Evolutionary conservation across 2,888 invertebrate genomes (phyloP).

Genomic region (Zele albiditarsus): DNA sequence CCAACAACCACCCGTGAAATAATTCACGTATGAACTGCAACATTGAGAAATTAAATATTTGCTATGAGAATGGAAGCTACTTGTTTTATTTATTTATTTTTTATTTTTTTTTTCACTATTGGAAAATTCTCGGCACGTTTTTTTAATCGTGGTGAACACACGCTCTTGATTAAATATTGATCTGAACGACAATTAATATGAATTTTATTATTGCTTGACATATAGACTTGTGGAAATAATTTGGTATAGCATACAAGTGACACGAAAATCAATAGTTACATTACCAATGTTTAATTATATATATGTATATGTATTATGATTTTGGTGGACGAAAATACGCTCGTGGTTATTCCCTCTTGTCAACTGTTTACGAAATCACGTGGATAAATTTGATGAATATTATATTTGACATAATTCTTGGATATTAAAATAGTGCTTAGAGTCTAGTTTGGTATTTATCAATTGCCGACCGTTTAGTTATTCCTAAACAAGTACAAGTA

Average conservation of each 20-base stretch:
- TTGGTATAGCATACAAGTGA: not conserved
- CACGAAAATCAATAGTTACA: slow-evolving; percentile 18
- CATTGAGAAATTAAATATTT: not conserved
- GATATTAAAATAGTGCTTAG: slow-evolving; percentile 27
- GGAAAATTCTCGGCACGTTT: not conserved
- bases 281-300: not conserved
- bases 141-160: too few species aligned
- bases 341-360: slow-evolving; percentile 17
- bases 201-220: not conserved
- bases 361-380: slow-evolving; percentile 20
- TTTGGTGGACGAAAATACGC: slow-evolving; percentile 17
- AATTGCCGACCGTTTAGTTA: not conserved
- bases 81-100: too few species aligned
- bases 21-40: not conserved
- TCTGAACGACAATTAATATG: not conserved
- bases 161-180: not conserved
- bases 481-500: not conserved
- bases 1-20: slow-evolving; percentile 29
- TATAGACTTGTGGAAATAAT: not conserved
- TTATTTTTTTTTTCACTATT: not conserved
- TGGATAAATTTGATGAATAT: slow-evolving; percentile 33
- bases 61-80: too few species aligned
- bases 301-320: slow-evolving; percentile 9
- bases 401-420: slow-evolving; percentile 27
- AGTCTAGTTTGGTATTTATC: not conserved